phyloP scores from a whole-genome alignment of 1,140 invertebrate species.

The Charaxes varanes region DNA sequence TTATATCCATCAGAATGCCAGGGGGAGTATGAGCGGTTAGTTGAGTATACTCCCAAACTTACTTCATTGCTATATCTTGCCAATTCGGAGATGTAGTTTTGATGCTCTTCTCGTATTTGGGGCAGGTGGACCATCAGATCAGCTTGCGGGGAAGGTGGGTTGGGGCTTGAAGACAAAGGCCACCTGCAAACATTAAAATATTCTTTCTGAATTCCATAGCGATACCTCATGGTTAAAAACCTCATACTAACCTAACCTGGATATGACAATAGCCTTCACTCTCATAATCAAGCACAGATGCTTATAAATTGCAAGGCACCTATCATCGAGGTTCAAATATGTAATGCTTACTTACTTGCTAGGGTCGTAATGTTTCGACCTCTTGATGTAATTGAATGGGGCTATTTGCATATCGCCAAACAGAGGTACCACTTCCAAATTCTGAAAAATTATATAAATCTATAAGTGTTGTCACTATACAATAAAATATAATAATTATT shows the following conservation, averaged over 20 bases:
- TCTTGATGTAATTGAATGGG: conserved; percentile 98
- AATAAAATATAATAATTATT: no score
- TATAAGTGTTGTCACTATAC: no score
- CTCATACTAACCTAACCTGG: no score
- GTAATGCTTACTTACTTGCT: conserved; percentile 78
- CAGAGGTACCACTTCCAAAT: conserved; percentile 97
- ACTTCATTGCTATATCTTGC: conserved; percentile 96
- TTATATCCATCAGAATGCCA: no score
- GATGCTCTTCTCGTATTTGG: conserved; percentile 96
- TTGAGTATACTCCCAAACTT: not conserved
- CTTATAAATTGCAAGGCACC: no score
- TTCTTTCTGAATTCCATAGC: no score
- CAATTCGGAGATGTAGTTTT: conserved; percentile 97
- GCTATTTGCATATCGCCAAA: conserved; percentile 99
- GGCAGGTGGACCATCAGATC: conserved; percentile 97
- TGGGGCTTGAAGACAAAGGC: conserved; percentile 89
- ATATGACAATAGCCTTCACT: no score
- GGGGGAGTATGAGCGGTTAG: no score
- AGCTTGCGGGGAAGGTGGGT: conserved; percentile 91
- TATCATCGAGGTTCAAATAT: no score
- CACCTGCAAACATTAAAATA: conserved; percentile 77
- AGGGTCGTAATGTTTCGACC: conserved; percentile 95
- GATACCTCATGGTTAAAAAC: no score
- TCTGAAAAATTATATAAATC: no score
- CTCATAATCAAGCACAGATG: no score